phyloP scores from a whole-genome alignment of 2,113 vertebrate species.

The Microtus montanus region DNA sequence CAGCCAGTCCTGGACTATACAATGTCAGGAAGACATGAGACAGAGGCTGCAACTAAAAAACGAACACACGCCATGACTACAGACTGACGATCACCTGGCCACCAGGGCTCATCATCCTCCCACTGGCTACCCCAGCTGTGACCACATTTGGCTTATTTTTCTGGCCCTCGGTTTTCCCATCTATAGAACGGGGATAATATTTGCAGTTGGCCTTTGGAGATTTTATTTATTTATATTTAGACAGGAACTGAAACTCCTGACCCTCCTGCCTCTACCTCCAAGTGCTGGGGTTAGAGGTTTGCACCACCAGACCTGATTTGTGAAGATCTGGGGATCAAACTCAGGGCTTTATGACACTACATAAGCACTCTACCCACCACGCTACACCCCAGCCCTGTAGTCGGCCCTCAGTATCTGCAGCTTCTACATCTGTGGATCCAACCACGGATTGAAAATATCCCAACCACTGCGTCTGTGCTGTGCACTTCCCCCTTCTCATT shows the following conservation, averaged over 20 bases:
- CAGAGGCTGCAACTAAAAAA: not conserved
- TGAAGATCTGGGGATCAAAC: not conserved
- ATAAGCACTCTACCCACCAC: not conserved
- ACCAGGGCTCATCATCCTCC: not conserved
- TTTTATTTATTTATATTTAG: not conserved
- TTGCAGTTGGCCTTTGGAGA: not conserved
- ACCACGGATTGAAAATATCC: not conserved
- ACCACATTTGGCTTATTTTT: not conserved
- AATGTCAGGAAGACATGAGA: not conserved
- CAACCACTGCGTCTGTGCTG: not conserved
- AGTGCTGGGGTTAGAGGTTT: not conserved
- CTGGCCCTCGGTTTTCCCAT: not conserved
- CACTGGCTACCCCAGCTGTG: not conserved
- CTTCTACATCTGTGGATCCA: not conserved
- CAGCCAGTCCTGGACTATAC: not conserved
- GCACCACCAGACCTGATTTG: not conserved
- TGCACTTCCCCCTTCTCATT: not conserved
- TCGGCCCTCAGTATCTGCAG: not conserved
- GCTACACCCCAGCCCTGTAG: not conserved
- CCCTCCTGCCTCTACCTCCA: not conserved
- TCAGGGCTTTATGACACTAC: not conserved
- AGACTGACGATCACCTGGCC: not conserved
- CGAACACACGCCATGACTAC: fast-evolving
- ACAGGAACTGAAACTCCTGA: not conserved
- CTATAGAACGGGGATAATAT: not conserved